phyloP scores from a whole-genome alignment of 1,140 invertebrate genomes.

The Drosophila persimilis region DNA sequence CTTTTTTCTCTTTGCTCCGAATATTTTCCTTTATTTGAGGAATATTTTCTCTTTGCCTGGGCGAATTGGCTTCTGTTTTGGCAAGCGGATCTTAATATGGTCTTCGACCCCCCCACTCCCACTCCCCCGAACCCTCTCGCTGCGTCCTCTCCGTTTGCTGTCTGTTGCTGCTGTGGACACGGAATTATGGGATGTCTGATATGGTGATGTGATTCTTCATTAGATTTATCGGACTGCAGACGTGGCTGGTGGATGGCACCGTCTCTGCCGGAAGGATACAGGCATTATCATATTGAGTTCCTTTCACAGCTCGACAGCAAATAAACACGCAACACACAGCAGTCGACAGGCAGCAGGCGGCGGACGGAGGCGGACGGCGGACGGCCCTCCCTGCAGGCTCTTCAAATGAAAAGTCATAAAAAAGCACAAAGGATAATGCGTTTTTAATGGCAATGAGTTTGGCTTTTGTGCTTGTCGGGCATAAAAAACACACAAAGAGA shows the following conservation, averaged over 20 bases:
- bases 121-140: no score
- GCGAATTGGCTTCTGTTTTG: slow-evolving; percentile 64
- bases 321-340: slow-evolving; percentile 68
- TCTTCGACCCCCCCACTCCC: not conserved
- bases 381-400: slow-evolving; percentile 48
- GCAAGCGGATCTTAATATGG: slow-evolving; percentile 57
- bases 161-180: not conserved
- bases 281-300: slow-evolving; percentile 68
- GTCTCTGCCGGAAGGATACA: slow-evolving; percentile 40
- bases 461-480: slow-evolving; percentile 63
- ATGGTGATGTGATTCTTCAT: slow-evolving; percentile 43
- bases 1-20: slow-evolving; percentile 22
- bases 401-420: slow-evolving; percentile 79
- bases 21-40: slow-evolving; percentile 20
- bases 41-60: slow-evolving; percentile 39
- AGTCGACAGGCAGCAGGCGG: slow-evolving; percentile 6
- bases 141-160: no score
- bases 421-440: slow-evolving; percentile 78
- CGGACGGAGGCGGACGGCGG: not conserved
- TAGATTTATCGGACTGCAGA: slow-evolving; percentile 29
- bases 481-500: slow-evolving; percentile 37
- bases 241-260: slow-evolving; percentile 22
- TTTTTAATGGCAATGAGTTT: slow-evolving; percentile 80
- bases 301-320: slow-evolving; percentile 65
- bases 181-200: slow-evolving; percentile 15